These are phyloP conservation scores for Sebastiscus tertius DNA, from an alignment of 2,797 vertebrate species.

Conservation along the genomic window DNA sequence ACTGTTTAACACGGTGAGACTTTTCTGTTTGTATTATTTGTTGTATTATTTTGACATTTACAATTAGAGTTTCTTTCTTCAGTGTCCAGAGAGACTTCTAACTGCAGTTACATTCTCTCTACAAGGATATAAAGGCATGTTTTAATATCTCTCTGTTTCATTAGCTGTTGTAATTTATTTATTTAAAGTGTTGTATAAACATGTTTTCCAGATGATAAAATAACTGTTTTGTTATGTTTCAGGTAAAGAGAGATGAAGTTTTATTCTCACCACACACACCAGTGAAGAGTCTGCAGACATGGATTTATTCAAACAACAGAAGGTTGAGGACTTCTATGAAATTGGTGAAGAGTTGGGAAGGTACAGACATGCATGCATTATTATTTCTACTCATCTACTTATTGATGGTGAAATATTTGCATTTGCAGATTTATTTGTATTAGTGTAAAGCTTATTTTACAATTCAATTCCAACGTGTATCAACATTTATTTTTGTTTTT, in stretches of 20 bases:
- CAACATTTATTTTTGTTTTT: no score
- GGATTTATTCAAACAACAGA: conserved; percentile 93
- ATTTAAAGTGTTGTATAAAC: background rate
- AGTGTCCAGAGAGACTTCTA: background rate
- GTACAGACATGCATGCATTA: conserved; percentile 69
- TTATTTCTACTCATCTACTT: background rate
- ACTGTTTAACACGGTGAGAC: conserved; percentile 6
- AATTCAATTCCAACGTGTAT: no score
- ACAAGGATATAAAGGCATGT: no score
- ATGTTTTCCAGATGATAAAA: background rate
- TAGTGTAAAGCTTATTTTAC: no score
- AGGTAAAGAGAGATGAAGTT: background rate
- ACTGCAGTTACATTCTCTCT: background rate
- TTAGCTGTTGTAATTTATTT: no score
- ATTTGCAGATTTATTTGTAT: no score
- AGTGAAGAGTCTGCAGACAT: conserved; percentile 82
- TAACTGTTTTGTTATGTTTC: background rate
- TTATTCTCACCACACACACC: rapidly evolving
- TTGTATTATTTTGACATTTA: background rate
- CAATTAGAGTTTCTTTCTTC: background rate
- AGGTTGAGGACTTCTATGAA: conserved; percentile 93
- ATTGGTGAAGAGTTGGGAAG: conserved; percentile 95
- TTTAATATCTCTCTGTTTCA: background rate
- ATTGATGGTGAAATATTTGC: background rate
- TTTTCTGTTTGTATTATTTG: background rate